Evolutionary conservation across 2,888 invertebrate species (phyloP), one percentile per base, ranked within the genome.

Genomic region (Octodonta nipae): DNA sequence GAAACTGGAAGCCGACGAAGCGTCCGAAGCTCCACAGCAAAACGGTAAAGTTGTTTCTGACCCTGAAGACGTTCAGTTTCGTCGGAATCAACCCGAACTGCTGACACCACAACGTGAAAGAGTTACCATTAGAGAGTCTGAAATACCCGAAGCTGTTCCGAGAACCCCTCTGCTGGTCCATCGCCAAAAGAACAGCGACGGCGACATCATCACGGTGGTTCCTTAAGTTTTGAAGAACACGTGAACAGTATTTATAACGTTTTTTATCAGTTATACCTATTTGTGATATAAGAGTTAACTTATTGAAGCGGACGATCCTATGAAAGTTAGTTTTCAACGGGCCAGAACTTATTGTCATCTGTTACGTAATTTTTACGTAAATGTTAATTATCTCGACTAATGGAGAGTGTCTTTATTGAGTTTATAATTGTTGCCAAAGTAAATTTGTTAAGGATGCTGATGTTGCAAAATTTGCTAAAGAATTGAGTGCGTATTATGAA

Each of bases 121-220:
- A 44, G 84, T 84, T 26, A 79, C 81, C 50, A 81, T 84, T 44
- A 80, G 75, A 60, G 64, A 81, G 52, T 70, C 78, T 8, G 82
- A 83, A 56, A 78, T 76, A 35, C 79, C 79, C 2, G 79, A 78
- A 52, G 67, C 68, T 33, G 58, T 68, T 28, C 83, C 82, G 27
- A 82, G 79, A 62, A 83, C 83, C n/a, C 84, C 84, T 16, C 70
- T 82, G 57, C 66, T 84, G 55, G 79, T 84, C 51, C 82, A 78
- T 50, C 73, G 82, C 58, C 75, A 75, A 62, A 67, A 74, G 47
- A 77, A 80, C 30, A 78, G 78, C 56, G 78, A 78, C 40, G 83
- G 82, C 43, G 78, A 79, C 47, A 75, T 82, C 47, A 75, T 82
- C 53, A 81, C 79, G 29, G 38, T 46, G 30, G 44, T 49, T 35